phyloP scores from a whole-genome alignment of 2,797 vertebrate genomes.

The Galagoides demidoff region DNA sequence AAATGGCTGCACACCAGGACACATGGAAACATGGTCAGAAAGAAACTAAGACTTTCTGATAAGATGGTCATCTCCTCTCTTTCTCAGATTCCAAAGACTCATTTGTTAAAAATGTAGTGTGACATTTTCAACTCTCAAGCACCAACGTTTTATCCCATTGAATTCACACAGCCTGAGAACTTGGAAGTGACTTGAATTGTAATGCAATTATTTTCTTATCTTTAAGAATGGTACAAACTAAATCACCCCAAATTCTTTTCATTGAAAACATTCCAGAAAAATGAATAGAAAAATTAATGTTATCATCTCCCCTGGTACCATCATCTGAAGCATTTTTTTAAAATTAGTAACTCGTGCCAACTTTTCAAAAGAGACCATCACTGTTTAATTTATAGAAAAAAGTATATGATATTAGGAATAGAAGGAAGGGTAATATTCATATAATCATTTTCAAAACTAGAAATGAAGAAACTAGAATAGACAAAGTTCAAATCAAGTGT shows the following conservation, averaged over 20 bases:
- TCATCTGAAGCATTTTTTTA: not conserved
- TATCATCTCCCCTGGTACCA: not conserved
- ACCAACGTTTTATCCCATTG: constrained; percentile 14
- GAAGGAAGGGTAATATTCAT: not conserved
- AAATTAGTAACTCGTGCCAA: not conserved
- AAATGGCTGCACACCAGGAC: not conserved
- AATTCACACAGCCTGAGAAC: not conserved
- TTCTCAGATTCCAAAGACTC: not conserved
- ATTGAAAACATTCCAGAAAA: not conserved
- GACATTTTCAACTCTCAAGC: not conserved
- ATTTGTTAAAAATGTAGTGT: not conserved
- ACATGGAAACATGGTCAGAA: constrained; percentile 18
- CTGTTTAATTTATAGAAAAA: constrained; percentile 9
- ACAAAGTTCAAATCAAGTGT: not conserved
- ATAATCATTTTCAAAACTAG: not conserved
- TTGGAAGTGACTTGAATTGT: not conserved
- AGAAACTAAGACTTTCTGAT: constrained; percentile 25
- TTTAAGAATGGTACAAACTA: not conserved
- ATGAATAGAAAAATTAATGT: not conserved
- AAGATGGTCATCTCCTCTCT: constrained; percentile 1
- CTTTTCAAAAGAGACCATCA: not conserved
- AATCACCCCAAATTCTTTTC: not conserved
- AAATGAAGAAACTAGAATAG: not conserved
- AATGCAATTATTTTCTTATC: not conserved
- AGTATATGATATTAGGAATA: not conserved